A percentile compares a stretch with the other conserved stretches of the same genome.
phyloP scores from a whole-genome alignment of 2,797 vertebrate genomes.

The Rhinella marina region DNA sequence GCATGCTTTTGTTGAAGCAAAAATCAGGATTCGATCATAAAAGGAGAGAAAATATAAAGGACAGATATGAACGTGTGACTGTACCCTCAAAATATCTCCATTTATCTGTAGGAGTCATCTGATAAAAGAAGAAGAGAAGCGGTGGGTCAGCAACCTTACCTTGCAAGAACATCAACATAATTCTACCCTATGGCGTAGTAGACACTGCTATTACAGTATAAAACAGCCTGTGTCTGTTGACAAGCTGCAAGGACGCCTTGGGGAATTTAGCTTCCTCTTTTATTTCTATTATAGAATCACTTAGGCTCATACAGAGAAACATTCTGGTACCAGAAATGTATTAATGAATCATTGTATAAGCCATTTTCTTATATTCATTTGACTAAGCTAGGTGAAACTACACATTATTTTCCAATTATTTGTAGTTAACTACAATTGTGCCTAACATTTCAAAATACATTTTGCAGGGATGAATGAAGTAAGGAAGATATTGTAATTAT shows the following conservation, averaged over 20 bases:
- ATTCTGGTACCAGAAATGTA: not conserved
- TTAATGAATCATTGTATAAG: not conserved
- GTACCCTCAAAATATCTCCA: not conserved
- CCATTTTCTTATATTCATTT: not conserved
- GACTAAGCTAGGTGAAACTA: not conserved
- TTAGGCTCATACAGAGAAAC: not conserved
- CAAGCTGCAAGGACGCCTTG: not conserved
- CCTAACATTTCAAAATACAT: not conserved
- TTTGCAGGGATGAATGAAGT: too few relatives aligned
- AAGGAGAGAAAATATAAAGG: too few relatives aligned
- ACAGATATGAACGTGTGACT: too few relatives aligned
- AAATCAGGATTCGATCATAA: too few relatives aligned
- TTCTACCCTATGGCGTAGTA: not conserved
- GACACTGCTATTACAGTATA: not conserved
- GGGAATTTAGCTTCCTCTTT: not conserved
- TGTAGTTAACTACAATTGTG: not conserved
- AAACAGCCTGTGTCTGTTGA: not conserved
- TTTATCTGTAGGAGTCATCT: not conserved
- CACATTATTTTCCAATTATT: not conserved
- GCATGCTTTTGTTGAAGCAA: too few relatives aligned
- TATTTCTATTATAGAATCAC: not conserved
- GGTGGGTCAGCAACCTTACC: not conserved
- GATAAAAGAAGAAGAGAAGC: not conserved
- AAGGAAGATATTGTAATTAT: too few relatives aligned
- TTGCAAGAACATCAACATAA: not conserved